Evolutionary conservation across 2,113 vertebrate genomes (phyloP), one percentile per base, ranked within the genome.

Genomic region (Pelobates fuscus): DNA sequence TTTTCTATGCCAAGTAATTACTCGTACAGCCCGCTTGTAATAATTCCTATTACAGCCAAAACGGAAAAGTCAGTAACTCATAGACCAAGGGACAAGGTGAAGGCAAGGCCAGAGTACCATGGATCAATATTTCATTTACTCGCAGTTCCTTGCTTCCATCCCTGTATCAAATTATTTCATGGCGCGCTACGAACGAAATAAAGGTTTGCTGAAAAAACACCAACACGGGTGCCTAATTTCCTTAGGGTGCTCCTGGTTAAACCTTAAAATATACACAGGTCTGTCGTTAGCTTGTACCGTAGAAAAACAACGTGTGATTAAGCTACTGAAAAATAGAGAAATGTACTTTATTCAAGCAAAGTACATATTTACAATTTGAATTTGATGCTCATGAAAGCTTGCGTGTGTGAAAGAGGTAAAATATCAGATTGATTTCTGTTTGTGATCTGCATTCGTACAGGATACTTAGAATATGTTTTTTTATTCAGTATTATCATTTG

Each of bases 111-210:
- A 96, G 90, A 86, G 91, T 89, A 93, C 91, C 86, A 88, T 79
- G 89, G 96, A 98, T 98, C 96, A 98, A 98, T 98, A 98, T 98
- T 98, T 98, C 96, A 98, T 98, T 98, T 97, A 98, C 95, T 97
- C 94, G 89, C 93, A 89, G 90, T 89, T 90, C 92, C 91, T 93
- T 86, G 93, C 92, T 92, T 92, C 94, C 88, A 87, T 93, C 90
- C 92, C 90, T 92, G 94, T 95, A 95, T 96, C 94, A 95, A 96
- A 96, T 95, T 94, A 94, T 93, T 87, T 93, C 92, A 91, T 89
- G 87, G 88, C 91, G 88, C 91, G 88, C 85, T 83, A 89, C 89
- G 82, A 88, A 91, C 93, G 92, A 94, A 95, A 95, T 94, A 89
- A n/a, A 94, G 93, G 88, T 94, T 91, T 92, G 89, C 87, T 87